Evolutionary conservation across 37 sponge, comb jelly and placozoan genomes (phyloP), one percentile per base, ranked within the genome.

Genomic region (Halisarca cf. caerulea): DNA sequence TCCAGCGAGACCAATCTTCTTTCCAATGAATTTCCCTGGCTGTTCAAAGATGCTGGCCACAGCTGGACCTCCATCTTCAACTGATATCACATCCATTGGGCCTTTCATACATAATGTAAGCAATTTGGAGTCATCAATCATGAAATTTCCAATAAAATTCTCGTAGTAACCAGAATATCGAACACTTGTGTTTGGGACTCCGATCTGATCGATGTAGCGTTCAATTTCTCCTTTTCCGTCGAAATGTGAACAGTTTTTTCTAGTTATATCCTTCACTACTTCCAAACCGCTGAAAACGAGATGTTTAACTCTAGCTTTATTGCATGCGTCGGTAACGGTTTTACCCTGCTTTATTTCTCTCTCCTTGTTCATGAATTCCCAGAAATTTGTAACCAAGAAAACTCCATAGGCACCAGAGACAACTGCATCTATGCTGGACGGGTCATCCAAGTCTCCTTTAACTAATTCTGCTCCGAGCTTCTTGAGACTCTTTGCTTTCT

Each of bases 1-100:
- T 25, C 77, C 82, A 34, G 75, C 41, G 0, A 91, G 37, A 3
- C 88, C 92, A 23, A 91, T 58, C 58, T 87, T 91, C 72, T 81
- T 88, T 21, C 92, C 92, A 68, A 91, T 80, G 85, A 54, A 91
- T 58, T 88, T 66, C 0, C 61, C 78, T 0, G 85, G 92, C 40
- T 80, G 84, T 3, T 35, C 37, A 24, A 93, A 88, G 58, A 93
- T 73, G 21, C 81, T 32, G 21, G 88, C 94, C 5, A 93, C n/a
- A n/a, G n/a, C n/a, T n/a, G n/a, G n/a, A n/a, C n/a, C n/a, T n/a
- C n/a, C n/a, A n/a, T n/a, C n/a, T n/a, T n/a, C n/a, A n/a, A 80
- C 84, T 38, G 61, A 17, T 11, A 93, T 54, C 27, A 80, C 83
- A 75, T 90, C 70, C 87, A 93, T 75, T 41, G 84, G 85, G 9